phyloP scores from a whole-genome alignment of 2,797 vertebrate species.

The Alosa sapidissima region DNA sequence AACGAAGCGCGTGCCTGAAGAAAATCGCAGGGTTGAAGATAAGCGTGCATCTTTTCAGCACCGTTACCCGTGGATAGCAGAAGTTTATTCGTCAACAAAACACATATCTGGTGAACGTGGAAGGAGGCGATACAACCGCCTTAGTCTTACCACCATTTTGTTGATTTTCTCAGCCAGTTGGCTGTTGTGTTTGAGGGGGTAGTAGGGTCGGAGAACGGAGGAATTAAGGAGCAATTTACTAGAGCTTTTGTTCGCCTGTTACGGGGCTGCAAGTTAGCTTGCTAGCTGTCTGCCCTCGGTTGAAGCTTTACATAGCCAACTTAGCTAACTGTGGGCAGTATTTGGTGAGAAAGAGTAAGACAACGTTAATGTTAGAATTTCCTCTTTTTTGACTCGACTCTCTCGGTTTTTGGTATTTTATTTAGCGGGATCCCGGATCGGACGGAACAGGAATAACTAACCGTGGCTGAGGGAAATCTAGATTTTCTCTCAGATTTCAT shows the following conservation, averaged over 20 bases:
- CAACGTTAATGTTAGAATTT: background rate
- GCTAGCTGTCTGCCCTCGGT: slow-evolving; percentile 37
- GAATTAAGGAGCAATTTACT: slow-evolving; percentile 41
- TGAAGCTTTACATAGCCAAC: slow-evolving; percentile 36
- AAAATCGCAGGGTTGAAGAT: slow-evolving; percentile 53
- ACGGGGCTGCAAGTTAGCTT: slow-evolving; percentile 50
- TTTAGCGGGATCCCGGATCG: slow-evolving; percentile 38
- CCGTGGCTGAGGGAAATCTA: slow-evolving; percentile 58
- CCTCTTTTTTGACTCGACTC: background rate
- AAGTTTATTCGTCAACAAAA: slow-evolving; percentile 27
- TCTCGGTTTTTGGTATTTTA: slow-evolving; percentile 33
- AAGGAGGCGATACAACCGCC: slow-evolving; percentile 30
- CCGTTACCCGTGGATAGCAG: slow-evolving; percentile 74
- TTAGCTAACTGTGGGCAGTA: background rate
- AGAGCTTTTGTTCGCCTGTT: slow-evolving; percentile 66
- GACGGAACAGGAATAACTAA: slow-evolving; percentile 53
- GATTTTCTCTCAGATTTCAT: slow-evolving; percentile 32
- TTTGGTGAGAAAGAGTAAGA: background rate
- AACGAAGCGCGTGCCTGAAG: slow-evolving; percentile 68
- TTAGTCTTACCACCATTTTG: slow-evolving; percentile 47
- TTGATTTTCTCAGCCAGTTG: slow-evolving; percentile 44
- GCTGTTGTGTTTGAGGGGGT: slow-evolving; percentile 42
- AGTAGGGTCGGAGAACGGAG: slow-evolving; percentile 34
- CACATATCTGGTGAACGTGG: background rate
- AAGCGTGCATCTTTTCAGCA: slow-evolving; percentile 74